These are phyloP conservation scores for Callipepla californica DNA, from an alignment of 2,113 vertebrate species.

Conservation along the genomic window DNA sequence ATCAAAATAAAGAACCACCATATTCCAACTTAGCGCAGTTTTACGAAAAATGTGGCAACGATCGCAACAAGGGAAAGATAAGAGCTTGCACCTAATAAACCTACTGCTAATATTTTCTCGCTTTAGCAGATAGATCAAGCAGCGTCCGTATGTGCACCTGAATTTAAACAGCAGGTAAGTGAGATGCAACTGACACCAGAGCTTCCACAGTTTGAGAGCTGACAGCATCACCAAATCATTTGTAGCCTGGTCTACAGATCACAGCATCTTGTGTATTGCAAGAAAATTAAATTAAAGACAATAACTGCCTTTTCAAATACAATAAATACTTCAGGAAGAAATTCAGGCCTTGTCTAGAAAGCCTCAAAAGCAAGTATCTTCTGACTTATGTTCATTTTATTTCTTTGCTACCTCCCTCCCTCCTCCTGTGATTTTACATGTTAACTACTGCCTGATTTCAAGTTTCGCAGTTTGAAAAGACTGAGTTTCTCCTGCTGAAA, in stretches of 20 bases:
- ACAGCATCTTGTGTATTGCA: background rate
- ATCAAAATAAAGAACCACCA: background rate
- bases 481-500: background rate
- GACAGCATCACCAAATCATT: background rate
- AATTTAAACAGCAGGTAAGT: background rate
- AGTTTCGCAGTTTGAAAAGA: background rate
- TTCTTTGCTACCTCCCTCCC: accelerated
- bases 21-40: background rate
- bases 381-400: background rate
- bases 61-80: background rate
- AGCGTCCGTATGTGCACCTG: background rate
- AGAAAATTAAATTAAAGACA: background rate
- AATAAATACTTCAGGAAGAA: background rate
- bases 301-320: background rate
- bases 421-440: accelerated
- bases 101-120: background rate
- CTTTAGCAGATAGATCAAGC: background rate
- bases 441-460: background rate
- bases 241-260: background rate
- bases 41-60: background rate
- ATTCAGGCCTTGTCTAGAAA: background rate
- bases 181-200: background rate
- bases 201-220: background rate
- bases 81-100: background rate
- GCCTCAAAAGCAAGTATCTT: background rate